These are phyloP conservation scores for Metopolophium dirhodum DNA, from an alignment of 1,140 invertebrate species.

Conservation along the genomic window DNA sequence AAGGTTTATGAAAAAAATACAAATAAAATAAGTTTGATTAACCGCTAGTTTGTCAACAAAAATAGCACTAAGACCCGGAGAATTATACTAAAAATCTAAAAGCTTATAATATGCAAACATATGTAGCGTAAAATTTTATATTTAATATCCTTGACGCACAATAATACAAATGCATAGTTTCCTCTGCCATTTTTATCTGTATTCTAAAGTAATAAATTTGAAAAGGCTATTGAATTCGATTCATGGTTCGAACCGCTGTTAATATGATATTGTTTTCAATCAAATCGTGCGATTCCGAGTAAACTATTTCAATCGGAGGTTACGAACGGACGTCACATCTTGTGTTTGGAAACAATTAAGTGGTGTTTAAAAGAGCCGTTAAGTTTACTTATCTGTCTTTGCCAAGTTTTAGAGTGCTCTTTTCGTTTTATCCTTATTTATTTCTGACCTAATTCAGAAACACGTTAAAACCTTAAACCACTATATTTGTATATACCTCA, in stretches of 20 bases:
- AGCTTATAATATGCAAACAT: background rate
- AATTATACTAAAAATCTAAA: background rate
- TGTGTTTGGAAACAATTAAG: background rate
- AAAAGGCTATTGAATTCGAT: background rate
- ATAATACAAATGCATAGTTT: background rate
- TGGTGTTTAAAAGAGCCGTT: background rate
- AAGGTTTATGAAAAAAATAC: background rate
- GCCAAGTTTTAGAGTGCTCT: background rate
- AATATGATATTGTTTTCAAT: background rate
- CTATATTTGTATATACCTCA: background rate
- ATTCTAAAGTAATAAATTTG: background rate
- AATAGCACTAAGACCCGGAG: too few relatives aligned
- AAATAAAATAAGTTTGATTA: background rate
- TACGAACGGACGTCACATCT: background rate
- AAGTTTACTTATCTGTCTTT: background rate
- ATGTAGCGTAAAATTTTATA: background rate
- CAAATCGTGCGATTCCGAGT: background rate
- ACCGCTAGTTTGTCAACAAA: background rate
- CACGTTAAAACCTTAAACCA: background rate
- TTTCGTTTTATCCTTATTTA: background rate
- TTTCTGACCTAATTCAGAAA: constrained; percentile 2
- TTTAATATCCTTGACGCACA: background rate
- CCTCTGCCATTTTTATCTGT: background rate
- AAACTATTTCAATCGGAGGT: background rate
- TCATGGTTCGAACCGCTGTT: background rate